Conservation (phyloP, 2,888 invertebrate species). For the Holacanthella duospinosa region DNA sequence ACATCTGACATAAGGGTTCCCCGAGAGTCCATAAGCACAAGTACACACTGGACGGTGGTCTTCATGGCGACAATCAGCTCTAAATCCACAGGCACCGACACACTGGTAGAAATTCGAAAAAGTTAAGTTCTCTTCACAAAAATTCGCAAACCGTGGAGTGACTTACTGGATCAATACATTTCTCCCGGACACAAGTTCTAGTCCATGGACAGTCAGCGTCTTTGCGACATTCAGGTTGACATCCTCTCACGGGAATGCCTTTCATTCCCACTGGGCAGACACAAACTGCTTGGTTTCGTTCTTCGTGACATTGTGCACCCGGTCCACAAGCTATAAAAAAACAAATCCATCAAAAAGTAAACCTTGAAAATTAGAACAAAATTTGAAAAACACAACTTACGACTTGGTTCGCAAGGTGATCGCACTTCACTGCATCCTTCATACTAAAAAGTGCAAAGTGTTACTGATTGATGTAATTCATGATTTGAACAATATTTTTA, state of each 20-base stretch:
- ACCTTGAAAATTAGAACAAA: background rate
- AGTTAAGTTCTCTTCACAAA: too few species aligned
- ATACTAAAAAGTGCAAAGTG: background rate
- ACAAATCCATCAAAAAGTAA: background rate
- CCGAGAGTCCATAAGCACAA: conserved; percentile 70
- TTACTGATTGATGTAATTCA: too few species aligned
- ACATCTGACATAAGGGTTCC: conserved; percentile 79
- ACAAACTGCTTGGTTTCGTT: conserved; percentile 69
- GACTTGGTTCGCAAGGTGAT: conserved; percentile 1
- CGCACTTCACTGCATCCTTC: background rate
- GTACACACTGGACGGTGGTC: conserved; percentile 68
- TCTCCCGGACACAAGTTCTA: conserved; percentile 66
- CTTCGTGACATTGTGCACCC: conserved; percentile 48
- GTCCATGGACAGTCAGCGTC: conserved; percentile 74
- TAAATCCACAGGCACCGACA: conserved; percentile 48
- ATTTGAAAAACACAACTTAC: background rate
- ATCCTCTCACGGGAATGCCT: conserved; percentile 32
- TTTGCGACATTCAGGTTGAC: conserved; percentile 64
- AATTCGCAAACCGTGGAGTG: too few species aligned
- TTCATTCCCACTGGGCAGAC: conserved; percentile 45
- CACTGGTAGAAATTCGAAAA: conserved; percentile 50
- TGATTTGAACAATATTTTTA: too few species aligned
- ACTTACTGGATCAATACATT: conserved; percentile 58
- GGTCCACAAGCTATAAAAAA: conserved; percentile 42
- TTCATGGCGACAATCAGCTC: conserved; percentile 59